Base-by-base conservation (phyloP, 1,140 invertebrate species). In the Chionoecetes opilio region DNA sequence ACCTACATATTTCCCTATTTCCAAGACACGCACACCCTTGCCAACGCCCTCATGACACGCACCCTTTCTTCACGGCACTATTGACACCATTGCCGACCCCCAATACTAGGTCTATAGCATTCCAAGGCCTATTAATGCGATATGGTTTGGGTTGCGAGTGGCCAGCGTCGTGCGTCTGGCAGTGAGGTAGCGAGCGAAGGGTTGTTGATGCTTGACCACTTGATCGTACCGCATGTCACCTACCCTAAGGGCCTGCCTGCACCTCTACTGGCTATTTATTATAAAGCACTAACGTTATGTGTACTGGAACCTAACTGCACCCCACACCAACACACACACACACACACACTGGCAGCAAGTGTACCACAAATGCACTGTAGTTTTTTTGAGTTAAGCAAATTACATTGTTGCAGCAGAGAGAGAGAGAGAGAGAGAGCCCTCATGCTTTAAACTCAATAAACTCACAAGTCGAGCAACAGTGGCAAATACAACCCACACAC, bases 401-500 rank as follows among this genome's bases (percentile, higher is more conserved):
- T 5, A 8, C 14, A 14, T 14, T 46, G 5, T 14, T 46, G 41
- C 41, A 46, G 5, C 21, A 75, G 63, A 75, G 63, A 75, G 63
- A 75, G 63, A 75, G 63, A 75, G 63, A 75, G 63, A 75, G 63
- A 75, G 63, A 75, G 63, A 11, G n/a, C 63, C 63, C 63, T 21
- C 63, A 75, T 75, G 63, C 21, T n/a, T 75, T n/a, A 75, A 75
- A 75, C 26, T n/a, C 63, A 75, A 75, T 75, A 75, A 75, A 21
- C 21, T 75, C n/a, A 1, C 63, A 3, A 75, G 11, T 75, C 6
- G 21, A 75, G 63, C 63, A 75, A 75, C 63, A 75, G 63, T n/a
- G 63, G n/a, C 63, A 75, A 75, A 26, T 75, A 14, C 41, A 46
- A 46, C 41, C 5, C 41, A 46, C 41, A 46, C 41, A 46, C 41